Percentiles rank a stretch among this genome's conserved stretches.
phyloP scores from a whole-genome alignment of 2,113 vertebrate genomes.

The Trichomycterus rosablanca region DNA sequence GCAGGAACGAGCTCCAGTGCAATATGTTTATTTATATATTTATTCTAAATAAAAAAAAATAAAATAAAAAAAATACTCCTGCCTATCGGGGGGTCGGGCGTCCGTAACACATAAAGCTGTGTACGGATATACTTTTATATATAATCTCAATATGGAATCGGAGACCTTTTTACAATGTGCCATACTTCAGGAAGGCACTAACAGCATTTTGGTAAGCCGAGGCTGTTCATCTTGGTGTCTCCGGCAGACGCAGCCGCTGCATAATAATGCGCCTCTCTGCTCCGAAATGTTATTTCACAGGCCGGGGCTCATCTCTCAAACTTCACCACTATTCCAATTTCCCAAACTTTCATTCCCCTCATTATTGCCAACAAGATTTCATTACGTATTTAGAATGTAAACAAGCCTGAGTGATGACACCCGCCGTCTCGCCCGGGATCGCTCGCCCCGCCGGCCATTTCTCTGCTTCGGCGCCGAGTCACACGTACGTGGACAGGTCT shows the following conservation, averaged over 20 bases:
- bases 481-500: neutral
- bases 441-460: slow-evolving; percentile 78
- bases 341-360: slow-evolving; percentile 99
- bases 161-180: slow-evolving; percentile 95
- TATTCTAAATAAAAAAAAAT: slow-evolving; percentile 52
- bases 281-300: slow-evolving; percentile 99
- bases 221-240: slow-evolving; percentile 99
- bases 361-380: slow-evolving; percentile 99
- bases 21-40: slow-evolving; percentile 79
- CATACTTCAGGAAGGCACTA: slow-evolving; percentile 97
- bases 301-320: slow-evolving; percentile 99
- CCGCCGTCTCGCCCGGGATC: slow-evolving; percentile 67
- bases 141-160: slow-evolving; percentile 94
- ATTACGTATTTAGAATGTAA: slow-evolving; percentile 99
- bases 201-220: slow-evolving; percentile 97
- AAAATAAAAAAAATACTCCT: slow-evolving; percentile 43
- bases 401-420: slow-evolving; percentile 99
- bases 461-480: slow-evolving; percentile 24
- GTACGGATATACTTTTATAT: slow-evolving; percentile 79
- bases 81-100: slow-evolving; percentile 53
- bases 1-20: slow-evolving; percentile 71
- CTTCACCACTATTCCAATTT: slow-evolving; percentile 99
- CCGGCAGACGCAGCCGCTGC: slow-evolving; percentile 92
- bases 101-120: slow-evolving; percentile 76
- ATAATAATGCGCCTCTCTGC: slow-evolving; percentile 99